phyloP scores from a whole-genome alignment of 2,797 vertebrate species.

The Leptodactylus fallax region DNA sequence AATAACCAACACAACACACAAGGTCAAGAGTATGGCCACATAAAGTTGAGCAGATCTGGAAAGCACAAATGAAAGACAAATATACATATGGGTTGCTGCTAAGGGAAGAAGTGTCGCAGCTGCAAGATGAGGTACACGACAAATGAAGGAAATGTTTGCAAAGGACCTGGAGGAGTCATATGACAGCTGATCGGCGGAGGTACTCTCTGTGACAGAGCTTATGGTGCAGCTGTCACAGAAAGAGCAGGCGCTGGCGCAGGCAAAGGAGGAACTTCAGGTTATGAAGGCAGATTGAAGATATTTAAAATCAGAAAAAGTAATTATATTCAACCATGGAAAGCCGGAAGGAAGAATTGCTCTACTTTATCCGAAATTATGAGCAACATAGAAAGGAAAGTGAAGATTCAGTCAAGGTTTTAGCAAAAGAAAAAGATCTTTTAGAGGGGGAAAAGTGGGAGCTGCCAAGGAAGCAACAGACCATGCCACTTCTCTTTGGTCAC shows the following conservation, averaged over 20 bases:
- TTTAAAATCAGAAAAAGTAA: too few species aligned
- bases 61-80: too few species aligned
- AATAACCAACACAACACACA: conserved; percentile 82
- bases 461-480: conserved; percentile 95
- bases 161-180: conserved; percentile 95
- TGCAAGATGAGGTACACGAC: conserved; percentile 95
- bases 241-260: conserved; percentile 92
- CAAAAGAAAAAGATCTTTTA: conserved; percentile 93
- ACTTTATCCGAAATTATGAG: too few species aligned
- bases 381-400: conserved; percentile 99
- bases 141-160: conserved; percentile 97
- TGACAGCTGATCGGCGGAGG: conserved; percentile 86
- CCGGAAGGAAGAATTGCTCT: too few species aligned
- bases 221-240: conserved; percentile 94
- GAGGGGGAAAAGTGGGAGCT: conserved; percentile 98
- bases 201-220: conserved; percentile 93
- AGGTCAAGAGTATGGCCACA: too few species aligned
- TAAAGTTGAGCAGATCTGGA: too few species aligned
- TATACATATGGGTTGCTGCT: too few species aligned
- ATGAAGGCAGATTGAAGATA: too few species aligned
- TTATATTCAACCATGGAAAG: too few species aligned
- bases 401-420: conserved; percentile 91
- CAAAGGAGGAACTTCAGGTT: conserved; percentile 96
- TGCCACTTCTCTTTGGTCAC: conserved; percentile 86
- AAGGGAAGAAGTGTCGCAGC: conserved; percentile 93